phyloP scores from a whole-genome alignment of 2,113 vertebrate species.

The Chamaetylas fuelleborni region DNA sequence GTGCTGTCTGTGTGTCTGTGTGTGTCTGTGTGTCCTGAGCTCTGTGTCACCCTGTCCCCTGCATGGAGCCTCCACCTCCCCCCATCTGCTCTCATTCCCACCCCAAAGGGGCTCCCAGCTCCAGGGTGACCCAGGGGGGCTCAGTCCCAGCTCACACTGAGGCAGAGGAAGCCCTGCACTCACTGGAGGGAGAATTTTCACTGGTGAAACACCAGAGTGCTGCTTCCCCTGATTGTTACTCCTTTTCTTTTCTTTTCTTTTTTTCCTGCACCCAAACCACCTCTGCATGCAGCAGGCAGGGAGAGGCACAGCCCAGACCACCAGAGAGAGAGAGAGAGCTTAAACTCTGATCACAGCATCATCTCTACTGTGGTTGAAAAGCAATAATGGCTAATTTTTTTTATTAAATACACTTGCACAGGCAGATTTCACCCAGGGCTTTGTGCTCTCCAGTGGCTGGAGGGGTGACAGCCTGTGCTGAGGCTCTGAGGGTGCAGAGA shows the following conservation, averaged over 20 bases:
- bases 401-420: not conserved
- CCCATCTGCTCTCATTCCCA: accelerated
- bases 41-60: not conserved
- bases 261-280: not conserved
- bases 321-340: not conserved
- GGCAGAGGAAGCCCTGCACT: not conserved
- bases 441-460: not conserved
- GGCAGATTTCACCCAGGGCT: not conserved
- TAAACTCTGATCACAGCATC: not conserved
- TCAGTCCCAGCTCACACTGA: accelerated
- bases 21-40: accelerated
- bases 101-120: accelerated
- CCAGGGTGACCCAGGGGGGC: not conserved
- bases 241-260: not conserved
- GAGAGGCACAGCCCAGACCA: not conserved
- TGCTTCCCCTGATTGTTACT: not conserved
- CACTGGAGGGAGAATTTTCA: accelerated
- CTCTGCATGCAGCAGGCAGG: not conserved
- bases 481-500: not conserved
- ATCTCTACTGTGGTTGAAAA: conserved; percentile 32
- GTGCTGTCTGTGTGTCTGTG: too few species aligned
- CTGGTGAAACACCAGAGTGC: not conserved
- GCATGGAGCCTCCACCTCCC: not conserved
- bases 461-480: not conserved
- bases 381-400: conserved; percentile 57